Percentiles rank a stretch among this genome's conserved stretches.
phyloP scores from a whole-genome alignment of 2,888 invertebrate genomes.

The Selenia dentaria region DNA sequence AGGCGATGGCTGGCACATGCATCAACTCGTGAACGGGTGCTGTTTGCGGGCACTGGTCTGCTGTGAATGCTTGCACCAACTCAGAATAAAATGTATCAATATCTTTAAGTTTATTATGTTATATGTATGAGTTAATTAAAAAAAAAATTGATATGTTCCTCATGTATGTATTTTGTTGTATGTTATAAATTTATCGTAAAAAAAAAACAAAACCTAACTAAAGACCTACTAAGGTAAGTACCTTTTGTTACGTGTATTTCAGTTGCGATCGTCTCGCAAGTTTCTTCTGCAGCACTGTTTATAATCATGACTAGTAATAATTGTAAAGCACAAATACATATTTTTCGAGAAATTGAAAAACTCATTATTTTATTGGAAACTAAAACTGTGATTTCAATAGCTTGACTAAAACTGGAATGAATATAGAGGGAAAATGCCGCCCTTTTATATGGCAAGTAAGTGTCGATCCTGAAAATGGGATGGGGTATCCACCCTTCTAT shows the following conservation, averaged over 20 bases:
- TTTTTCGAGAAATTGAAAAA: slow-evolving; percentile 29
- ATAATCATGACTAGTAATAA: slow-evolving; percentile 37
- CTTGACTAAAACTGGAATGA: slow-evolving; percentile 15
- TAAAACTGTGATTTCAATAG: slow-evolving; percentile 1
- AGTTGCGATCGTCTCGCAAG: slow-evolving; percentile 93
- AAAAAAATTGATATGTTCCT: too few species aligned
- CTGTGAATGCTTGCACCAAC: too few species aligned
- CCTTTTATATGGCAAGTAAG: slow-evolving; percentile 21
- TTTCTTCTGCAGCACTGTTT: slow-evolving; percentile 84
- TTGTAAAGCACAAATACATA: slow-evolving; percentile 32
- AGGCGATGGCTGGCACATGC: too few species aligned
- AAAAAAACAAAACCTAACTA: too few species aligned
- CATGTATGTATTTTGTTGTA: too few species aligned
- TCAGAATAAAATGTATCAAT: too few species aligned
- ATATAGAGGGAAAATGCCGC: slow-evolving; percentile 2
- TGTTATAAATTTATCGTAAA: too few species aligned
- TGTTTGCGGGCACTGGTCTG: too few species aligned
- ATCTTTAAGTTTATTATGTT: too few species aligned
- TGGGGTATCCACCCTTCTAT: slow-evolving; percentile 16
- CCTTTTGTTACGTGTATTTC: slow-evolving; percentile 95
- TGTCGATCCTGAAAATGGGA: not conserved
- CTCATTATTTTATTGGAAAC: slow-evolving; percentile 27
- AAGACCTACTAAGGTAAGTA: too few species aligned
- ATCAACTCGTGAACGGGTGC: too few species aligned
- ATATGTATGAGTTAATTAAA: too few species aligned